Base-by-base conservation (phyloP, 2,113 vertebrate species). In the Empidonax alnorum region DNA sequence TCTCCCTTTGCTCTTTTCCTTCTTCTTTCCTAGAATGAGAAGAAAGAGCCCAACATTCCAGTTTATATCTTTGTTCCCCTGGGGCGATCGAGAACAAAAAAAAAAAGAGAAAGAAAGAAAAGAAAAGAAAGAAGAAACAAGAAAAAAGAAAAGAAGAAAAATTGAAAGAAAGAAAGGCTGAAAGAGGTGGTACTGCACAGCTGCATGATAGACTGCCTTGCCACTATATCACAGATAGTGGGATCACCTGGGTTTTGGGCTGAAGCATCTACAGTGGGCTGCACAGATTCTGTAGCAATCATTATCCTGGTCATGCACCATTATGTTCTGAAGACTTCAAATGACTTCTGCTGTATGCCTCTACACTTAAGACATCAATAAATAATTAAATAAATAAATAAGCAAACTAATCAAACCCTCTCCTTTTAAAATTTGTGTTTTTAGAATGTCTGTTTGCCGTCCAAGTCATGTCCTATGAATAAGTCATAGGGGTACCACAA, bases 201-300 rank as follows among this genome's bases (percentile, higher is more conserved):
- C 18, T 71, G 16, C 18, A 16, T n/a, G 24, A 24, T 24, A n/a
- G 17, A 27, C 9, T 39, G 5, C 17, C 9, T 35, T 19, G 27
- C 16, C 1, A 1, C 10, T 3, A 8, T 20, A 5, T 11, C 35
- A 39, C 5, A 10, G 14, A 17, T 4, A 58, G 9, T 1, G 3
- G 4, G 2, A 27, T 13, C 17, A 67, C 8, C 17, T 39, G 14
- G 3, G 12, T 3, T 52, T 42, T 46, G 19, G 30, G 3, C 6
- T 49, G 46, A 37, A 71, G 5, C 4, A 8, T 21, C 8, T 7
- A 0, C 11, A 9, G 16, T 6, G 1, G 13, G 5, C 12, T 46
- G 8, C 10, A 53, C 9, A 31, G 30, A 13, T 11, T n/a, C 22
- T n/a, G 10, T 7, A 52, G 6, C 11, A 55, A 13, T 11, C 4